Base-by-base conservation (phyloP, 2,888 invertebrate genomes). In the Patella pellucida region DNA sequence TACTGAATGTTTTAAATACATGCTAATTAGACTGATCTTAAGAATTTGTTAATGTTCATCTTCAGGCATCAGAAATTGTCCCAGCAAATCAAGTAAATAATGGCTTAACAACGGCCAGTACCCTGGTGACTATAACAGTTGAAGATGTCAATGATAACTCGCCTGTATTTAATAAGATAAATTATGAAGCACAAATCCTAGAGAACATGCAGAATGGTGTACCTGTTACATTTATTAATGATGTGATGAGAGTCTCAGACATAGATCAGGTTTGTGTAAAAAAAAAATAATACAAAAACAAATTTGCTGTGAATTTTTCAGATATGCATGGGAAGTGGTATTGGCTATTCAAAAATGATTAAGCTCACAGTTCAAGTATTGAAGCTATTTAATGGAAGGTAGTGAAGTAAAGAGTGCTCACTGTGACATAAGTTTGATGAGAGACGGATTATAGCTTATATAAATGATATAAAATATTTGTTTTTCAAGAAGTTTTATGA, bases 121-220 rank as follows among this genome's bases (percentile, higher is more conserved):
- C 90, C 0, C 87, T 89, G 52, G 89, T 91, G 15, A 91, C 90
- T 0, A 88, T 92, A 50, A 88, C 89, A 11, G 86, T 92, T 15
- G 82, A 86, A 52, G 92, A 92, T 82, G 89, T 92, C 52, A 92
- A 92, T 80, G 92, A 92, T 83, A 90, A 92, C 92, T 94, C 94
- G 2, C 97, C 98, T 50, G n/a, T 73, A 68, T 88, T 88, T 76
- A 83, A 81, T 75, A 75, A 80, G 4, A 69, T 67, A 1, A 70
- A 51, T 27, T 88, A 87, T 78, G 78, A 79, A 11, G 87, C 88
- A 7, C 82, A 81, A 31, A 84, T 87, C 50, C 75, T 82, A 52
- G 88, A 88, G 74, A 86, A 88, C 77, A 87, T 86, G 86, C 85
- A 87, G 76, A 78, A 76, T 11, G 85, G 84, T 12, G 86, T 88